Evolutionary conservation across 1,140 invertebrate species (phyloP), one percentile per base, ranked within the genome.

Genomic region (Drosophila micromelanica): DNA sequence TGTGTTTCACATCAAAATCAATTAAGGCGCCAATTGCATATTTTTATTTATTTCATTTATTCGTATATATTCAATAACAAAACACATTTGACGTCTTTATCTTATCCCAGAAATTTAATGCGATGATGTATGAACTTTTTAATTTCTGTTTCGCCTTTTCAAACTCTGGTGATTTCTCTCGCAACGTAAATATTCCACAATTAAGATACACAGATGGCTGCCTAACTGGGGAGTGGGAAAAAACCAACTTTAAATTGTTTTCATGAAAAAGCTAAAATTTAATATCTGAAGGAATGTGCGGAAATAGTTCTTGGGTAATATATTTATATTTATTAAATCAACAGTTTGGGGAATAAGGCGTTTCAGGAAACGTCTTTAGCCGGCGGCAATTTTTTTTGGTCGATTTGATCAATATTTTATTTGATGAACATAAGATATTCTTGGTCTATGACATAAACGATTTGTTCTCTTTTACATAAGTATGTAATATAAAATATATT

Each of bases 101-200:
- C 84, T 87, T 87, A 87, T 87, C 84, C 84, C 76, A 79, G 42
- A 87, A 90, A 84, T 90, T 80, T 89, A 84, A 87, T 87, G 84
- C 84, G 84, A 87, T 87, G 84, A 87, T 87, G 84, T 87, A 87
- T 87, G 84, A 87, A 90, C 73, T 84, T 87, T 87, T 80, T 90
- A 89, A 87, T 82, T 86, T 80, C 40, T 48, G 38, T 38, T 38
- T 60, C 37, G 46, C 37, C 35, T 35, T 27, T 60, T 62, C 43
- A 56, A 42, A 55, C 40, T 56, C 59, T 46, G n/a, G 1, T 12
- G 55, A 55, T 48, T 54, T 46, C 49, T 32, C 27, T 54, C 38
- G 11, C 60, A 52, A 55, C 42, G 42, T 35, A 45, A 63, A 70
- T 56, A 37, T 60, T 64, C 27, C n/a, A 32, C 17, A 51, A 64